Evolutionary conservation across 2,113 vertebrate genomes (phyloP).

Genomic region (Aleadryas rufinucha): DNA sequence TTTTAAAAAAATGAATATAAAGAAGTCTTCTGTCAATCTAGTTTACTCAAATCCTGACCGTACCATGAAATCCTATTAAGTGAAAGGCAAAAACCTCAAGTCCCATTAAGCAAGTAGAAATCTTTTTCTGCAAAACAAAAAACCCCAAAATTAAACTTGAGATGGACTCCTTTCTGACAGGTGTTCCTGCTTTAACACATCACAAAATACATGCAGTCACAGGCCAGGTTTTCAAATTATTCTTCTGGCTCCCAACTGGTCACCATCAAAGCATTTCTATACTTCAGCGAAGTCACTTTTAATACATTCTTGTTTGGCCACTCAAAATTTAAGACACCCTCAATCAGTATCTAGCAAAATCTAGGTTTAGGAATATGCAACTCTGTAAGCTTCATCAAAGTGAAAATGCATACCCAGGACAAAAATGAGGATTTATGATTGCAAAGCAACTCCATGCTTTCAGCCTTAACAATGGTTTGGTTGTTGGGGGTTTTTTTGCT

Average conservation of each 20-base stretch:
- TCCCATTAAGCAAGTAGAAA: background rate
- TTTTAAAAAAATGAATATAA: background rate
- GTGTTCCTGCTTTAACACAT: background rate
- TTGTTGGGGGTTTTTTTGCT: background rate
- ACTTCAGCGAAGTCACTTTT: background rate
- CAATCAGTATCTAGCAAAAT: background rate
- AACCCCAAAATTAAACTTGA: background rate
- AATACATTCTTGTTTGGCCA: background rate
- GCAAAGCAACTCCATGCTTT: background rate
- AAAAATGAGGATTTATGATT: background rate
- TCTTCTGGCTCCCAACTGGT: background rate
- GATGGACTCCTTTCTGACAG: background rate
- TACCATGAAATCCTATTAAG: constrained; percentile 15
- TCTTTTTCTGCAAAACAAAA: background rate
- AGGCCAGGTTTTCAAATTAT: background rate
- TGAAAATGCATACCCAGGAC: background rate
- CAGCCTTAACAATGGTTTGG: background rate
- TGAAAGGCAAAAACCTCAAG: background rate
- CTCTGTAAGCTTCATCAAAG: background rate
- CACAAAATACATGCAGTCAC: background rate
- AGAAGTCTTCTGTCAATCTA: background rate
- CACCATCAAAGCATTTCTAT: background rate
- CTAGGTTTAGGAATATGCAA: background rate
- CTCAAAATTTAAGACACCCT: background rate
- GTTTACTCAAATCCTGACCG: background rate